A percentile compares a stretch with the other conserved stretches of the same genome.
phyloP scores from a whole-genome alignment of 2,113 vertebrate genomes.

The Erythrolamprus reginae region DNA sequence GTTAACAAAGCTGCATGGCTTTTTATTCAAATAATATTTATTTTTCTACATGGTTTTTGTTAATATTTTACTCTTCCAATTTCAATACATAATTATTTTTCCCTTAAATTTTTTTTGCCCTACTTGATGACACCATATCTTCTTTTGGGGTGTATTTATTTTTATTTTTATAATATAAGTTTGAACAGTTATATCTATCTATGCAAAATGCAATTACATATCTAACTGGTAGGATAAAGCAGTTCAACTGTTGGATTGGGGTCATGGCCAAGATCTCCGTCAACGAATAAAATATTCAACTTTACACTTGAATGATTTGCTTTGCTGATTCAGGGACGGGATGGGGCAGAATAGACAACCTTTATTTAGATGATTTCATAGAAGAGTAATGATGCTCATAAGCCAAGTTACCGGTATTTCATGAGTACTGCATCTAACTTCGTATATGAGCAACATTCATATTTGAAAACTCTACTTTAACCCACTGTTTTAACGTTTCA shows the following conservation, averaged over 20 bases:
- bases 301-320: neutral
- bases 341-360: accelerated
- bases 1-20: neutral
- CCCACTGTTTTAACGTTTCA: slow-evolving; percentile 36
- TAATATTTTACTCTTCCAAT: neutral
- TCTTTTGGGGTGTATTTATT: neutral
- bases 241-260: neutral
- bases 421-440: neutral
- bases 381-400: neutral
- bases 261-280: neutral
- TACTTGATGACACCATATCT: neutral
- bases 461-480: neutral
- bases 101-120: neutral
- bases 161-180: neutral
- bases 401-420: neutral
- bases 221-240: neutral
- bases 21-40: neutral
- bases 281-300: neutral
- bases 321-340: neutral
- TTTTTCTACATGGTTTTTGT: neutral
- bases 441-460: neutral
- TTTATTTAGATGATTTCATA: neutral
- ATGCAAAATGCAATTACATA: neutral
- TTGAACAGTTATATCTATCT: neutral
- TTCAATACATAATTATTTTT: neutral